A percentile compares a stretch with the other conserved stretches of the same genome.
These are phyloP conservation scores for Ciconia nigra DNA, from an alignment of 2,797 vertebrate species.

Conservation along the genomic window DNA sequence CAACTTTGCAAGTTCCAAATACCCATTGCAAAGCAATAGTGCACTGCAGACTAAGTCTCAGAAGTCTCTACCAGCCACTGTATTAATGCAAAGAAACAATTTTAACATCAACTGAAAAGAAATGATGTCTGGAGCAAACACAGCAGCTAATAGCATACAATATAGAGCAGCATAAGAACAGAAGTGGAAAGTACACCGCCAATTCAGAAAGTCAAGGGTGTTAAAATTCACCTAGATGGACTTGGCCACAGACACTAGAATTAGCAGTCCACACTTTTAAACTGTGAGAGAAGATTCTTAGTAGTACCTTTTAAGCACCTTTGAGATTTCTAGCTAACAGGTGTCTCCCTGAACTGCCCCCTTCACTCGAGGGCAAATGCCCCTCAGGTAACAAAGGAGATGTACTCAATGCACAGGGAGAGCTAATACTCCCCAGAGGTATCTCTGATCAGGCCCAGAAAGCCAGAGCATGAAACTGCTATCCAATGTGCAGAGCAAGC, in stretches of 20 bases:
- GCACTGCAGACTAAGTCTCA: neutral
- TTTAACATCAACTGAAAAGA: neutral
- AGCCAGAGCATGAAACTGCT: neutral
- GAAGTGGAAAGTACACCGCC: neutral
- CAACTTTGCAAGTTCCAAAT: neutral
- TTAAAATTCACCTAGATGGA: neutral
- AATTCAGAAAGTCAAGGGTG: neutral
- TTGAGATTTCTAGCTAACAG: neutral
- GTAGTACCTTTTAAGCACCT: neutral
- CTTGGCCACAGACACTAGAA: neutral
- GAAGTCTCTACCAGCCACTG: neutral
- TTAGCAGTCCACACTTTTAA: neutral
- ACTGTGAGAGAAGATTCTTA: neutral
- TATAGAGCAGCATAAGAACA: neutral
- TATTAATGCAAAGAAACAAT: neutral
- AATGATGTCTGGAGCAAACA: neutral
- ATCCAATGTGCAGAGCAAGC: neutral
- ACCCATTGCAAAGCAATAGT: neutral
- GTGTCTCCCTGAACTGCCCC: neutral
- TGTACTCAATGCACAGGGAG: neutral
- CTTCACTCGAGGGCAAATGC: neutral
- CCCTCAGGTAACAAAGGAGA: neutral
- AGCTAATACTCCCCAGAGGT: neutral
- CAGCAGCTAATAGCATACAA: neutral
- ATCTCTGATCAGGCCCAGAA: neutral